A percentile compares a stretch with the other conserved stretches of the same genome.
Evolutionary conservation across 2,888 invertebrate genomes (phyloP).

Genomic region (Tetanocera ferruginea): DNA sequence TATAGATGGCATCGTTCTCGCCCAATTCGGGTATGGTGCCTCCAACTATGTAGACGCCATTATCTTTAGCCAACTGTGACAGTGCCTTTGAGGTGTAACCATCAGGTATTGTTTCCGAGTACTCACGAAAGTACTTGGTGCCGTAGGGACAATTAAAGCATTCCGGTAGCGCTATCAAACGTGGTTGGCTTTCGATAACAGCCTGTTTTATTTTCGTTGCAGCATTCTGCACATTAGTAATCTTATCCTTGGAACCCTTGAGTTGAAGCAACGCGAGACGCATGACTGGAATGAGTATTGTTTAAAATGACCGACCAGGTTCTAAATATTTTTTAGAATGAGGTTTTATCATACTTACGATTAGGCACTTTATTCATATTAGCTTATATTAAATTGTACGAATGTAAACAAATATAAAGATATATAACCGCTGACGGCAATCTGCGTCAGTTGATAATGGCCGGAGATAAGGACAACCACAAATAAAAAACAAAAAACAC

Average conservation of each 20-base stretch:
- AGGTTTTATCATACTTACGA: slow-evolving; percentile 5
- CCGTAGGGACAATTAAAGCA: slow-evolving; percentile 97
- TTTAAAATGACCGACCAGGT: too few species aligned
- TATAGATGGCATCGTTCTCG: slow-evolving; percentile 75
- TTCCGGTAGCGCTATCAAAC: slow-evolving; percentile 82
- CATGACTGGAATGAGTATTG: slow-evolving; percentile 53
- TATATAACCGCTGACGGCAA: too few species aligned
- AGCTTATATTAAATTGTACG: background rate
- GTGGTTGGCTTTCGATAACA: slow-evolving; percentile 74
- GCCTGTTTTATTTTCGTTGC: slow-evolving; percentile 76
- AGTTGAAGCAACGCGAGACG: slow-evolving; percentile 86
- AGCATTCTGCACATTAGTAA: slow-evolving; percentile 82
- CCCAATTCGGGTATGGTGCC: slow-evolving; percentile 91
- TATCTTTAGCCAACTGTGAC: slow-evolving; percentile 81
- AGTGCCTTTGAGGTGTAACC: slow-evolving; percentile 82
- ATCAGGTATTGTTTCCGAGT: slow-evolving; percentile 86
- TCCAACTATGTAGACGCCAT: slow-evolving; percentile 85
- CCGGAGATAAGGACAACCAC: too few species aligned
- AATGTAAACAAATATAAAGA: background rate
- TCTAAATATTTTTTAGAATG: too few species aligned
- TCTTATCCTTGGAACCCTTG: slow-evolving; percentile 81
- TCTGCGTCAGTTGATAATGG: too few species aligned
- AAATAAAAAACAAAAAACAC: too few species aligned
- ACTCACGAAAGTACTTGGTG: slow-evolving; percentile 84
- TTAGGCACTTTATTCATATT: slow-evolving; percentile 29